phyloP scores from a whole-genome alignment of 2,797 vertebrate genomes.

The Lacerta viridis region DNA sequence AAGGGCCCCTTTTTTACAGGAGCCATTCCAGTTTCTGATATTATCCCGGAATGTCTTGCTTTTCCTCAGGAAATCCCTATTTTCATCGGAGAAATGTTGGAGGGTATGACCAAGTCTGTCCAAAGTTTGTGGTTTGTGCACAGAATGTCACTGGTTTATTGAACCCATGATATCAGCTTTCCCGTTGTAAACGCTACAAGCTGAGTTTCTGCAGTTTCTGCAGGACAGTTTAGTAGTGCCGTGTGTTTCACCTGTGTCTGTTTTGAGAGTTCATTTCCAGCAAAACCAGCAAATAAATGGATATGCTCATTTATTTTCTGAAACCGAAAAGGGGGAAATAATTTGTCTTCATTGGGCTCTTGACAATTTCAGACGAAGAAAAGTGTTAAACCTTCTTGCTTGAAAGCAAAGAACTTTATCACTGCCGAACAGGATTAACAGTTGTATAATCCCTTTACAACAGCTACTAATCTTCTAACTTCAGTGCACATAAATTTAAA shows the following conservation, averaged over 20 bases:
- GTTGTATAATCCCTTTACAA: slow-evolving; percentile 68
- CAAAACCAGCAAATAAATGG: slow-evolving; percentile 24
- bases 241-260: neutral
- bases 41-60: too few species aligned
- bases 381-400: slow-evolving; percentile 63
- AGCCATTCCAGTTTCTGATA: too few species aligned
- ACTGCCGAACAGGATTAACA: slow-evolving; percentile 64
- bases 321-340: slow-evolving; percentile 13
- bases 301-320: slow-evolving; percentile 5
- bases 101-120: neutral
- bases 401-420: slow-evolving; percentile 69
- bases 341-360: slow-evolving; percentile 40
- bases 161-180: neutral
- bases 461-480: slow-evolving; percentile 68
- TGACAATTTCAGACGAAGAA: slow-evolving; percentile 41
- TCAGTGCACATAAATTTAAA: slow-evolving; percentile 54
- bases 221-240: neutral
- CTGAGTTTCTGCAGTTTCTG: neutral
- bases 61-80: too few species aligned
- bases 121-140: slow-evolving; percentile 8
- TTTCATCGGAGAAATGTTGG: too few species aligned
- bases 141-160: neutral
- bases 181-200: neutral
- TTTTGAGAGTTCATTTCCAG: slow-evolving; percentile 6
- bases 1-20: too few species aligned